These are phyloP conservation scores for Luidia sarsii DNA, from an alignment of 53 echinoderm and acorn worm genomes.

Conservation along the genomic window DNA sequence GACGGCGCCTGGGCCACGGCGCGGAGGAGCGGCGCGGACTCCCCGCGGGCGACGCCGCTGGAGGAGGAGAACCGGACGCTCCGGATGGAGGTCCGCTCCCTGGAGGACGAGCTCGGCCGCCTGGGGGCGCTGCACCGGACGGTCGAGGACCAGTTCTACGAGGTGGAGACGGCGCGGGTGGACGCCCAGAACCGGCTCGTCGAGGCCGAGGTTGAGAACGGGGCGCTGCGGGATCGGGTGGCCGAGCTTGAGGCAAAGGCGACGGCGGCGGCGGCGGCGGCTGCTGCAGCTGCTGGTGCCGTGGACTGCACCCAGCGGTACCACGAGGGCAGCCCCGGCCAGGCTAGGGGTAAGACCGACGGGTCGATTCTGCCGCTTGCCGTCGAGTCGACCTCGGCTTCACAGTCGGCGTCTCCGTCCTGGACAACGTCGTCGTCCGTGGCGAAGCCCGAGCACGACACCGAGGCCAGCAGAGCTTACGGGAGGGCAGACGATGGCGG, in stretches of 20 bases:
- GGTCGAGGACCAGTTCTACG: conserved; percentile 57
- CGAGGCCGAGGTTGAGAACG: conserved; percentile 17
- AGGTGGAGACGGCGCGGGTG: conserved; percentile 43
- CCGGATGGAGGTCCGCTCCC: conserved; percentile 55
- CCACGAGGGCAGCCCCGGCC: background rate
- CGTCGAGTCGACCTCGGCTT: too few relatives aligned
- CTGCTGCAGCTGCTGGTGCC: background rate
- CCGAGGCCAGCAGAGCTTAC: background rate
- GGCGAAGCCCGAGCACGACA: background rate
- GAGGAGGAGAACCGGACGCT: conserved; percentile 65
- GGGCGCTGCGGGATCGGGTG: conserved; percentile 23
- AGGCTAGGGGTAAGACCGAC: background rate
- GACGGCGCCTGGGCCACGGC: conserved; percentile 3
- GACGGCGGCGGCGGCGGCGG: background rate
- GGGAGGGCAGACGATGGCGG: background rate
- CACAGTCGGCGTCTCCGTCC: background rate
- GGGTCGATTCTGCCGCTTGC: too few relatives aligned
- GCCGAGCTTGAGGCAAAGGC: conserved; percentile 10
- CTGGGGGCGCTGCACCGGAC: conserved; percentile 58
- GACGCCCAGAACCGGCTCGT: conserved; percentile 39
- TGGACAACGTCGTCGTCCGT: background rate
- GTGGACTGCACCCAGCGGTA: conserved; percentile 15
- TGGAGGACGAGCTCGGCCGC: conserved; percentile 63
- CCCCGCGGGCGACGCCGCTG: conserved; percentile 15
- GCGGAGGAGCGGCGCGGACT: conserved; percentile 17